phyloP scores from a whole-genome alignment of 2,888 invertebrate genomes.

The Xanthorhoe spadicearia region DNA sequence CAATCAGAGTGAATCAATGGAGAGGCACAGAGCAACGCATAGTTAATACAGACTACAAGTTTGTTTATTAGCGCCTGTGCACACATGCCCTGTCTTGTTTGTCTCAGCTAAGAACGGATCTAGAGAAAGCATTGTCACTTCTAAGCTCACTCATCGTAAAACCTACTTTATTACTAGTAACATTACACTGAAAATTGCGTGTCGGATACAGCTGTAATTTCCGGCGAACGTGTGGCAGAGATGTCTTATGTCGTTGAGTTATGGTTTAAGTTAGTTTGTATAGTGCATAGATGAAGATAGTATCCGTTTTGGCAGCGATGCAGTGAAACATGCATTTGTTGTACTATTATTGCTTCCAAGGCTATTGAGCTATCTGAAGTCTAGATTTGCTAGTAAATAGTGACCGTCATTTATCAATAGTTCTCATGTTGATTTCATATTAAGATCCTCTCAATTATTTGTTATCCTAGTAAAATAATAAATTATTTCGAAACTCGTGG shows the following conservation, averaged over 20 bases:
- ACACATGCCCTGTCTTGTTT: constrained; percentile 19
- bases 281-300: background rate
- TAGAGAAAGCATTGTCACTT: background rate
- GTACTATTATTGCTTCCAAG: constrained; percentile 2
- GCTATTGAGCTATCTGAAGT: background rate
- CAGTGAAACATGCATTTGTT: background rate
- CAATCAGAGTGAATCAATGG: constrained; percentile 5
- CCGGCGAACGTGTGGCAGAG: background rate
- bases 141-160: background rate
- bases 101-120: constrained; percentile 2
- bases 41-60: constrained; percentile 13
- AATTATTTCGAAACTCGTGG: too few species aligned
- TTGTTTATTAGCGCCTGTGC: constrained; percentile 18
- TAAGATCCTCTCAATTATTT: too few species aligned
- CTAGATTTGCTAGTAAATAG: background rate
- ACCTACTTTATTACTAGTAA: background rate
- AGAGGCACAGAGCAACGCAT: constrained; percentile 5
- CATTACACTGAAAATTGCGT: background rate
- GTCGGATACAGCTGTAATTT: background rate
- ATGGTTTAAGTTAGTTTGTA: background rate
- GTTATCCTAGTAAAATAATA: too few species aligned
- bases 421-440: background rate
- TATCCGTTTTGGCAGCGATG: background rate
- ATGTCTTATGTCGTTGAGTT: background rate
- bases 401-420: background rate